Evolutionary conservation across 1,140 invertebrate species (phyloP), one percentile per base, ranked within the genome.

Genomic region (Coelopa frigida): DNA sequence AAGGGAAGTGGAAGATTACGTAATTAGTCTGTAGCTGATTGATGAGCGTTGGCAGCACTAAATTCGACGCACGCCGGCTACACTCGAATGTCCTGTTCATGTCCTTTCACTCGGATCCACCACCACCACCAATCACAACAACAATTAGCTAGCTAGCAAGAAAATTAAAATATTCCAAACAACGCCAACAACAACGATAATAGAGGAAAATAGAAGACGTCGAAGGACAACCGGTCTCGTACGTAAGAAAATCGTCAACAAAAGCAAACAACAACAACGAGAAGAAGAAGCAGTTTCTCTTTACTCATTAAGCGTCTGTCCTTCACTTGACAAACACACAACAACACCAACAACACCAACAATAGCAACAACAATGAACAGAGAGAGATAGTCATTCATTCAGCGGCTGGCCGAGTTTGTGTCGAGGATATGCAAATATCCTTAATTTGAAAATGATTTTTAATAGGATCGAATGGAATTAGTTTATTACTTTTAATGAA

Each of bases 401-500:
- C 20, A 35, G 20, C 33, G 33, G 17, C 20, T 20, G 14, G 21
- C 8, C 24, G 38, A 54, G 63, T 60, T 55, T 63, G 62, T 62
- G 63, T 62, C 59, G 63, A 62, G 60, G 60, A 62, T 66, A 67
- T 67, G 63, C 63, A 67, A 67, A 67, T 67, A 63, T 58, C 55
- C 62, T 66, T 67, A 67, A 67, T 67, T 67, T 54, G 62, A 67
- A 67, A 67, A 67, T 67, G 63, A 67, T 67, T 67, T 67, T 67
- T 67, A 67, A 67, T 67, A 67, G 62, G 62, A 67, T 67, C 63
- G 62, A 63, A 66, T 67, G 63, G 63, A 67, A 67, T 67, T 67
- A 66, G 62, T 63, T 67, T 66, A 67, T 67, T 67, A 67, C 63
- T 66, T 67, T 66, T 67, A 67, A 67, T 67, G 63, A 67, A 67